These are phyloP conservation scores for Trichogramma evanescens DNA, from an alignment of 2,888 invertebrate genomes.

Conservation along the genomic window DNA sequence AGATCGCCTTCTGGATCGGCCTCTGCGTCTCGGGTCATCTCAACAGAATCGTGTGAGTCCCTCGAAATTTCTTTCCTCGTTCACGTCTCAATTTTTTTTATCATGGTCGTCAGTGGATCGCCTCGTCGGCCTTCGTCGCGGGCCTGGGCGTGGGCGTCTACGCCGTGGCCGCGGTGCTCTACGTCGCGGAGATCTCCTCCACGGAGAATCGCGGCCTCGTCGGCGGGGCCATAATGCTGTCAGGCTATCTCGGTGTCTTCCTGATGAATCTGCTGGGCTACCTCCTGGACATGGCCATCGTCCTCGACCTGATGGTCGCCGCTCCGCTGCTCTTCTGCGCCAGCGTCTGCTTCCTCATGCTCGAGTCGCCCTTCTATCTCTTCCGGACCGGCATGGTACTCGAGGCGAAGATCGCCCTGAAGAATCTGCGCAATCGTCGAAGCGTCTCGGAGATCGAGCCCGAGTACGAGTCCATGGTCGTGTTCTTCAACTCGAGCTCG, in stretches of 20 bases:
- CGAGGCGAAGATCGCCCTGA: conserved; percentile 26
- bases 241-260: conserved; percentile 25
- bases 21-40: background rate
- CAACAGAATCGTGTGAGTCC: conserved; percentile 12
- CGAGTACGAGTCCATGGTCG: conserved; percentile 25
- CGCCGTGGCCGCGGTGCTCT: conserved; percentile 26
- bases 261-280: conserved; percentile 18
- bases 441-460: conserved; percentile 25
- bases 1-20: conserved; percentile 14
- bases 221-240: conserved; percentile 22
- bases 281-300: conserved; percentile 12
- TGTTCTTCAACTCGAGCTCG: conserved; percentile 18
- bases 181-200: conserved; percentile 27
- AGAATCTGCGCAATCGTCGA: conserved; percentile 19
- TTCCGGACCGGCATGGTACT: conserved; percentile 26
- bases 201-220: conserved; percentile 20
- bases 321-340: conserved; percentile 22
- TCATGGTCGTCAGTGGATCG: conserved; percentile 20
- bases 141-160: conserved; percentile 27
- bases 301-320: conserved; percentile 16
- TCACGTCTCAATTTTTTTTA: background rate
- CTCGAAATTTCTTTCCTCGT: background rate
- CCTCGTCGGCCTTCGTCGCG: conserved; percentile 23
- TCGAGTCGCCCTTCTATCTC: conserved; percentile 30
- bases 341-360: conserved; percentile 24